These are phyloP conservation scores for Lontra canadensis DNA, from an alignment of 2,113 vertebrate species.

Conservation along the genomic window DNA sequence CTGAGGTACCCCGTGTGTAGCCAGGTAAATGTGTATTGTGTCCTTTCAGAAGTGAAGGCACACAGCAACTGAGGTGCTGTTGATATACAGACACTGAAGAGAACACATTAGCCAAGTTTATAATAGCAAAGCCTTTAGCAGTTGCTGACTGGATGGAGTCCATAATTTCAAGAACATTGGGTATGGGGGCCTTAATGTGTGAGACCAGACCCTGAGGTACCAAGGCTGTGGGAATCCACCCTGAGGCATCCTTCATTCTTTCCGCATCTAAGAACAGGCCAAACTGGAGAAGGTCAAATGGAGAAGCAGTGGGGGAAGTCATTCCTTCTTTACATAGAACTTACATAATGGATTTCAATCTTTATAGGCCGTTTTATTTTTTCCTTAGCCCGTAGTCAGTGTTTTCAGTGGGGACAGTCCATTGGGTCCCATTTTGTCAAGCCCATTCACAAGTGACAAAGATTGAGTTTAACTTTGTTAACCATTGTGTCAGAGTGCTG, in stretches of 20 bases:
- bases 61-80: neutral
- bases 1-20: too few species aligned
- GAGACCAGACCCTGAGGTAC: neutral
- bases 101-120: neutral
- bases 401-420: neutral
- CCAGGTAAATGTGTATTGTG: neutral
- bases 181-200: neutral
- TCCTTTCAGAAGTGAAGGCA: neutral
- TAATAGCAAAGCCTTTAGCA: neutral
- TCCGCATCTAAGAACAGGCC: neutral
- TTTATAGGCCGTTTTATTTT: neutral
- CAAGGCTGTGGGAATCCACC: neutral
- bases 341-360: neutral
- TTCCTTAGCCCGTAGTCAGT: neutral
- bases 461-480: neutral
- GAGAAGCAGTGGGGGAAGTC: neutral
- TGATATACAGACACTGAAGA: neutral
- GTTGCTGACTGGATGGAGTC: neutral
- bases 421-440: neutral
- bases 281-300: neutral
- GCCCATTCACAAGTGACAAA: neutral
- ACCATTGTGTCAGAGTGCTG: neutral
- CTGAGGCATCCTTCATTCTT: neutral
- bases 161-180: neutral
- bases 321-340: neutral